phyloP scores from a whole-genome alignment of 30 jellyfish, hydroid and myxozoan genomes.

The Turritopsis rubra region DNA sequence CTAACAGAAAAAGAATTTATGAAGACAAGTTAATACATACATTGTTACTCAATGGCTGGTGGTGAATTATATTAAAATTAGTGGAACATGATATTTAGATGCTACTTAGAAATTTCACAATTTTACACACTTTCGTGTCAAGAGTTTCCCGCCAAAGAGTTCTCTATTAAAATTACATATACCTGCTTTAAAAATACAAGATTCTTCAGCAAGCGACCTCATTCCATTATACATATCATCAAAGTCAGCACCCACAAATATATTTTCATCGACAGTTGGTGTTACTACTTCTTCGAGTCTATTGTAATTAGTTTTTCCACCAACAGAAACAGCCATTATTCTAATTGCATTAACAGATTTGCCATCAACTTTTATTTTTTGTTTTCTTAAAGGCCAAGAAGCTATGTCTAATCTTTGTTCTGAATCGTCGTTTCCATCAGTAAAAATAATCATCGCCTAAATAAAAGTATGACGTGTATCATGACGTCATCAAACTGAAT shows the following conservation, averaged over 20 bases:
- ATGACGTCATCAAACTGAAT: background rate
- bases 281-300: conserved; percentile 71
- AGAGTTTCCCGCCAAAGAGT: too few relatives aligned
- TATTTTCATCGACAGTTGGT: conserved; percentile 77
- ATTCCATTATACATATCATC: conserved; percentile 85
- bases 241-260: conserved; percentile 82
- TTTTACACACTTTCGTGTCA: too few relatives aligned
- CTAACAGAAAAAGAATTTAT: too few relatives aligned
- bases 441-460: conserved; percentile 70
- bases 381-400: conserved; percentile 92
- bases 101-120: too few relatives aligned
- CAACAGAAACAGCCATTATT: conserved; percentile 84
- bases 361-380: conserved; percentile 7
- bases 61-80: too few relatives aligned
- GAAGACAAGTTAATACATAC: too few relatives aligned
- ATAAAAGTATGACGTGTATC: background rate
- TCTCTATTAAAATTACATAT: too few relatives aligned
- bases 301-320: conserved; percentile 57
- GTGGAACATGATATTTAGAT: too few relatives aligned
- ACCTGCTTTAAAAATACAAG: conserved; percentile 89
- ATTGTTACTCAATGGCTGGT: too few relatives aligned
- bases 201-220: conserved; percentile 59
- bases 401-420: conserved; percentile 80
- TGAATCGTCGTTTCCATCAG: conserved; percentile 81
- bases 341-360: conserved; percentile 31